Percentiles rank a stretch among this genome's conserved stretches.
Conservation (phyloP, 2,113 vertebrate genomes). For the Pionites leucogaster region DNA sequence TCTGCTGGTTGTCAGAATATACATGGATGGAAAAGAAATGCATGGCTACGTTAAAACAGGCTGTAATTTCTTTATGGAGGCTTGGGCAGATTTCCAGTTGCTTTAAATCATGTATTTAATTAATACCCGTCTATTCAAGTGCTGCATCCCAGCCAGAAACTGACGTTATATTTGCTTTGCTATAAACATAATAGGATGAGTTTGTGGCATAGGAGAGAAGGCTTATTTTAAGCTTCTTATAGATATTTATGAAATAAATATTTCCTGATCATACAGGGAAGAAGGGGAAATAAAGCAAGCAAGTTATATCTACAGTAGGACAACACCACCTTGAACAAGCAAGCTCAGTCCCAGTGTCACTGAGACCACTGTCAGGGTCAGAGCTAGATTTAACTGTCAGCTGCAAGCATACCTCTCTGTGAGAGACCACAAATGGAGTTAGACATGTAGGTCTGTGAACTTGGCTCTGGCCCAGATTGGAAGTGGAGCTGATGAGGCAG, state of each 20-base stretch:
- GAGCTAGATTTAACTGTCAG: not conserved
- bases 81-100: conserved; percentile 57
- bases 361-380: not conserved
- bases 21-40: not conserved
- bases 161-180: conserved; percentile 33
- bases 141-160: conserved; percentile 1
- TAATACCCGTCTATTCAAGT: conserved; percentile 48
- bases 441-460: not conserved
- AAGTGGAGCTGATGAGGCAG: not conserved
- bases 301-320: conserved; percentile 8
- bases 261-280: conserved; percentile 37
- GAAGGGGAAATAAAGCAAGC: not conserved
- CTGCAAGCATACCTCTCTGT: not conserved
- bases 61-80: conserved; percentile 65
- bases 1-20: not conserved
- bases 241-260: conserved; percentile 62
- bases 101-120: conserved; percentile 61
- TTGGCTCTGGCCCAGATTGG: not conserved
- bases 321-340: conserved; percentile 26
- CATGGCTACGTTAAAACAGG: conserved; percentile 1
- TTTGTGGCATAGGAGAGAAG: conserved; percentile 42
- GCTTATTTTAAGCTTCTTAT: conserved; percentile 74
- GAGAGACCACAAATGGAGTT: not conserved
- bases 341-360: not conserved
- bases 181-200: conserved; percentile 50